Base-by-base conservation (phyloP, 2,113 vertebrate species). In the Gorsachius goisagi region DNA sequence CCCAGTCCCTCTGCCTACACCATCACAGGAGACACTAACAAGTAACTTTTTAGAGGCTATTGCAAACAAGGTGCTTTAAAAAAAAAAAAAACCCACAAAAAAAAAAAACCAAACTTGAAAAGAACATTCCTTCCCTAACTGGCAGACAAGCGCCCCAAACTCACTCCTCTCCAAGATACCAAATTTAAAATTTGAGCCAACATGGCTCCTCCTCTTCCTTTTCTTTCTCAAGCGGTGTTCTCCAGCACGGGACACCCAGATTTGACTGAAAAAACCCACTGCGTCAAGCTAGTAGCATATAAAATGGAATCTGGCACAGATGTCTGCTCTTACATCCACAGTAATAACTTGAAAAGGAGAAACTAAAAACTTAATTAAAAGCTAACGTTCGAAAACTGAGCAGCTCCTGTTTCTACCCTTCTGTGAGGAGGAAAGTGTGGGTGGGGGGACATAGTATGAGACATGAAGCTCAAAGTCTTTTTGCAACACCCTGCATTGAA, bases 371-470 rank as follows among this genome's bases (percentile, higher is more conserved):
- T 45, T 18, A 7, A 66, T 85, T 53, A 72, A 78, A 85, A 92
- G 32, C 14, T 37, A n/a, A 62, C 0, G 1, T 0, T 71, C 69
- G 18, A 33, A 87, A 89, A 71, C 18, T 17, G n/a, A 77, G 28
- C 64, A 78, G 64, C 52, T 87, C 26, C 79, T 10, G 6, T n/a
- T 75, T 32, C 32, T 5, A 15, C 56, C 37, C 44, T 60, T 66
- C 52, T 68, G 49, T 2, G 1, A 41, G 47, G 19, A 79, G 55
- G 35, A 15, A 50, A 21, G 69, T 0, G 28, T 32, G 32, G 12
- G 24, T 23, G 41, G 32, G 45, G 41, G 28, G 12, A 76, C 0
- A 0, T 5, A 22, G 52, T 3, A 28, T 0, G 1, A 78, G 69
- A 78, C 7, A 5, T 0, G n/a, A 86, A 71, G 59, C 83, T 83